Conservation (phyloP, 2,113 vertebrate species). For the Alectura lathami region DNA sequence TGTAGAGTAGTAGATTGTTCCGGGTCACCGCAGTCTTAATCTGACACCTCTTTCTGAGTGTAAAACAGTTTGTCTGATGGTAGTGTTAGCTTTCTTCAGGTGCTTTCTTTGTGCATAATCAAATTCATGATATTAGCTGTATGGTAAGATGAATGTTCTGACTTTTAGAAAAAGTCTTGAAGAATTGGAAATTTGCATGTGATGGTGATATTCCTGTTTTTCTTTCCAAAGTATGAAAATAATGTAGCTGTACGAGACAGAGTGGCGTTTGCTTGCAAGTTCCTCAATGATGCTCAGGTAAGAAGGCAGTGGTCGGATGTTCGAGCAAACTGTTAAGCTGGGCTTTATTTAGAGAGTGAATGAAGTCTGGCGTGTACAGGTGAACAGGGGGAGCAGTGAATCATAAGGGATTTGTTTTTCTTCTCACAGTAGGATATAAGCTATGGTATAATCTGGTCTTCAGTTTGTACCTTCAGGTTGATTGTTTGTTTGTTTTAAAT, state of each 20-base stretch:
- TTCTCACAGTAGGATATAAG: neutral
- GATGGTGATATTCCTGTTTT: neutral
- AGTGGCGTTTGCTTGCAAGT: constrained; percentile 97
- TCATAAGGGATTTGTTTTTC: neutral
- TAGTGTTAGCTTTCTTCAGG: neutral
- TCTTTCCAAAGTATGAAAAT: constrained; percentile 85
- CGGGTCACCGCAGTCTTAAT: neutral
- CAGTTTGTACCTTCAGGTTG: neutral
- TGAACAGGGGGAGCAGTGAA: neutral
- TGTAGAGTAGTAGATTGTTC: neutral
- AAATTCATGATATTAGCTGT: neutral
- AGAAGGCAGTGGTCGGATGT: constrained; percentile 51
- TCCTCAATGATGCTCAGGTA: constrained; percentile 93
- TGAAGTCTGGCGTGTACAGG: neutral
- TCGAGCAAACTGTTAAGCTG: neutral
- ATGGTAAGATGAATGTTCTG: neutral
- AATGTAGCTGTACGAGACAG: constrained; percentile 92
- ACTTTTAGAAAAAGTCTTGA: neutral
- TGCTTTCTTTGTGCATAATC: neutral
- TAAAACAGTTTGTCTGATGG: neutral
- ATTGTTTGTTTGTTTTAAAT: neutral
- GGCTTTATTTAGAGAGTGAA: neutral
- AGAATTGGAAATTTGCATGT: neutral
- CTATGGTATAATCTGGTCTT: neutral
- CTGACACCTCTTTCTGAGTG: neutral